These are phyloP conservation scores for Cynocephalus volans DNA, from an alignment of 2,113 vertebrate species.

Conservation along the genomic window DNA sequence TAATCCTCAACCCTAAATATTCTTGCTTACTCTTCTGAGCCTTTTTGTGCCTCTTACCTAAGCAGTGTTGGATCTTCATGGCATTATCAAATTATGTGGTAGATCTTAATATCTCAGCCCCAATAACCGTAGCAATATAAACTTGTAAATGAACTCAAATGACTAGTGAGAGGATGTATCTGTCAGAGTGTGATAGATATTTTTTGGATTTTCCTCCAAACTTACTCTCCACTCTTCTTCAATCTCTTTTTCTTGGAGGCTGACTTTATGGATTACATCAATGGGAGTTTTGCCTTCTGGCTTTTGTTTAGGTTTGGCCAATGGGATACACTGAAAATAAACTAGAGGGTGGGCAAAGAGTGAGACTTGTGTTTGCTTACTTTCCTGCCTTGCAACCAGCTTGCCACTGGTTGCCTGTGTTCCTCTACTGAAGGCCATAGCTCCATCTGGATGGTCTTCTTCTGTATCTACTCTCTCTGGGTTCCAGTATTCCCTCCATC, in stretches of 20 bases:
- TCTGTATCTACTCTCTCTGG: not conserved
- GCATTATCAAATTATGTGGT: not conserved
- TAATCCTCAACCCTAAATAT: not conserved
- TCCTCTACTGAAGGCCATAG: not conserved
- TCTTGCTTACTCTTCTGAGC: not conserved
- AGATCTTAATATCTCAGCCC: not conserved
- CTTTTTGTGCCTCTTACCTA: not conserved
- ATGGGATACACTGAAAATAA: not conserved
- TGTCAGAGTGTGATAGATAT: not conserved
- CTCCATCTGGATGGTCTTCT: too few species aligned
- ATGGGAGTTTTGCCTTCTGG: not conserved
- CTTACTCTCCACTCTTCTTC: not conserved
- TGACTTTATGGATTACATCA: not conserved
- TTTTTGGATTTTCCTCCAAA: not conserved
- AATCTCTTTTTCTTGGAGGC: not conserved
- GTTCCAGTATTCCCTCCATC: not conserved
- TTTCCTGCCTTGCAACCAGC: not conserved
- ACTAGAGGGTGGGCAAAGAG: not conserved
- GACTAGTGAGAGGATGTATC: not conserved
- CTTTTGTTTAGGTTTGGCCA: constrained; percentile 19
- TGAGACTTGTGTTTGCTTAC: not conserved
- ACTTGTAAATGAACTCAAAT: not conserved
- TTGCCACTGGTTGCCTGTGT: not conserved
- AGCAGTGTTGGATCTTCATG: not conserved
- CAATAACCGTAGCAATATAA: not conserved